These are phyloP conservation scores for Petaurus breviceps DNA, from an alignment of 2,113 vertebrate species.

Conservation along the genomic window DNA sequence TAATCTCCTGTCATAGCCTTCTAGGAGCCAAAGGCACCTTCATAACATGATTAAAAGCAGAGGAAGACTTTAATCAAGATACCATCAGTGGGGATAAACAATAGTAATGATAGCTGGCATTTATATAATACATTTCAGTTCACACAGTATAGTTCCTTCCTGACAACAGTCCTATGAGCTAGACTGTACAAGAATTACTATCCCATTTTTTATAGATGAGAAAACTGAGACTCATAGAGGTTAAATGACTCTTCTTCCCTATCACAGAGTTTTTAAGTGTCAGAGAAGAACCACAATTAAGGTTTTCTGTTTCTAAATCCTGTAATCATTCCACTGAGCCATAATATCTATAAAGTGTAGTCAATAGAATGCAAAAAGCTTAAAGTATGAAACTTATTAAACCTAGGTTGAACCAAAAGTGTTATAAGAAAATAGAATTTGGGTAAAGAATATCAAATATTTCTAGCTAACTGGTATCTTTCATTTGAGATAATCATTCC, in stretches of 20 bases:
- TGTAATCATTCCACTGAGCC: neutral
- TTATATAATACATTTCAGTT: no score
- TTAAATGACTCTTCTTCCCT: neutral
- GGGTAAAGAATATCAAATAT: neutral
- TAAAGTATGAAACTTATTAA: neutral
- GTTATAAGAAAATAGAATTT: neutral
- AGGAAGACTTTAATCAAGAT: neutral
- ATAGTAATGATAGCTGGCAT: no score
- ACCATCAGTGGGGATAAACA: neutral
- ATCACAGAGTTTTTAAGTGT: accelerated
- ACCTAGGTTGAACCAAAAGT: neutral
- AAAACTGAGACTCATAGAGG: neutral
- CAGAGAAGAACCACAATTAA: neutral
- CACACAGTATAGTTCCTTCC: accelerated
- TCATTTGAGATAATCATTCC: neutral
- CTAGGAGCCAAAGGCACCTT: neutral
- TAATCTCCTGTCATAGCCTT: neutral
- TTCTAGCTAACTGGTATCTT: neutral
- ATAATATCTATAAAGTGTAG: neutral
- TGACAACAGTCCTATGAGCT: accelerated
- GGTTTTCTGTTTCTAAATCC: neutral
- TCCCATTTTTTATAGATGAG: no score
- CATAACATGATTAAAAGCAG: neutral
- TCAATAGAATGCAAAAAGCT: neutral
- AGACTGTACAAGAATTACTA: neutral